These are phyloP conservation scores for Catharus bicknelli DNA, from an alignment of 2,113 vertebrate species.

Conservation along the genomic window DNA sequence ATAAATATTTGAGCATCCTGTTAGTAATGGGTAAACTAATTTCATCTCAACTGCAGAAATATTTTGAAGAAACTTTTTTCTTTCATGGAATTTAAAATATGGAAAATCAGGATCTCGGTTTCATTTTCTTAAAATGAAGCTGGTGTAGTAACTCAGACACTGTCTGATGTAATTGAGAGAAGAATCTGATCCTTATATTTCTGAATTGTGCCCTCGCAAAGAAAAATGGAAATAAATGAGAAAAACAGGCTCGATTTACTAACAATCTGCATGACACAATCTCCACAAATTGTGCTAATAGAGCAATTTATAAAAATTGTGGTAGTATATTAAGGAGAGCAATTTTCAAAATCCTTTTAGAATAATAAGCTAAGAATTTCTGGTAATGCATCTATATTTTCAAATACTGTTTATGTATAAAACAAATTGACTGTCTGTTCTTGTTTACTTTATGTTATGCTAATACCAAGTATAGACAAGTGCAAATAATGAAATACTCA, in stretches of 20 bases:
- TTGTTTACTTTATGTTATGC: slow-evolving; percentile 8
- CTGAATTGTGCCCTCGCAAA: neutral
- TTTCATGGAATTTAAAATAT: neutral
- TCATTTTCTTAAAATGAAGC: neutral
- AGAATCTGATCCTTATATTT: slow-evolving; percentile 17
- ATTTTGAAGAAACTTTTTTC: neutral
- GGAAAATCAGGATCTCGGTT: neutral
- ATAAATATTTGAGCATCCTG: slow-evolving; percentile 10
- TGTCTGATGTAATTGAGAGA: neutral
- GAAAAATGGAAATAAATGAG: slow-evolving; percentile 19
- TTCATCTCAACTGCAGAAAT: slow-evolving; percentile 13
- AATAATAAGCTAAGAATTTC: slow-evolving; percentile 43
- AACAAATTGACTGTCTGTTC: slow-evolving; percentile 50
- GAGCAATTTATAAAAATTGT: slow-evolving; percentile 65
- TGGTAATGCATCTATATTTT: slow-evolving; percentile 48
- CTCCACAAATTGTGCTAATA: slow-evolving; percentile 66
- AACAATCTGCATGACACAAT: slow-evolving; percentile 38
- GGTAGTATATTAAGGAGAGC: slow-evolving; percentile 33
- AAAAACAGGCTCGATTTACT: slow-evolving; percentile 50
- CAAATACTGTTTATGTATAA: slow-evolving; percentile 27
- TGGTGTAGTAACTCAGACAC: neutral
- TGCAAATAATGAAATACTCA: slow-evolving; percentile 24
- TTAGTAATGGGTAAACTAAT: slow-evolving; percentile 9
- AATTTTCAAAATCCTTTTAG: slow-evolving; percentile 63
- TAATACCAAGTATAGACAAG: slow-evolving; percentile 1